Evolutionary conservation across 2,797 vertebrate species (phyloP), one percentile per base, ranked within the genome.

Genomic region (Poeciliopsis turneri): DNA sequence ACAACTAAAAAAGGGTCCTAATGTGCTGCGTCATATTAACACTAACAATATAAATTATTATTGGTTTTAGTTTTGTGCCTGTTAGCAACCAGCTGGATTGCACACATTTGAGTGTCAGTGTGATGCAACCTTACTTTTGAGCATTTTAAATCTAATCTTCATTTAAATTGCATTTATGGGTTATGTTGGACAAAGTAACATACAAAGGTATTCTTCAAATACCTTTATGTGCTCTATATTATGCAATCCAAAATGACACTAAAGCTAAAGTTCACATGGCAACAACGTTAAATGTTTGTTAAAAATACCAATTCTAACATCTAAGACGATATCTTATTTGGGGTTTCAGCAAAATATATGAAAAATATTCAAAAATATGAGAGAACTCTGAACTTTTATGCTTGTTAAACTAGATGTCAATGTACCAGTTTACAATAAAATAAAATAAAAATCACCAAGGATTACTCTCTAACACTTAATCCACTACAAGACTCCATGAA

Each of bases 401-500:
- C 4, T 23, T 33, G 25, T 61, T 45, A 53, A 83, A 68, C 30
- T 33, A n/a, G 20, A 74, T 49, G 4, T 78, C 30, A 72, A 72
- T 16, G 61, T n/a, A 30, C 51, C n/a, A 53, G 6, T 75, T 72
- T 36, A 76, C 9, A 59, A 20, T 28, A 86, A 79, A 36, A 83
- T 15, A 61, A 64, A 85, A 61, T 78, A 43, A 75, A 84, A 10
- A 74, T 43, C 51, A 43, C 51, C 5, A 73, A 25, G 3, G 18
- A 74, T 73, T 10, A 39, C 74, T 70, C 25, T 28, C 23, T 75
- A 30, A 30, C 13, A 68, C 64, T 51, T 47, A 79, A 83, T 74
- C 74, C 28, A 79, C 79, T 75, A 78, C 43, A 64, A 78, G 30
- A 45, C 39, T 13, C 72, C 39, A 1, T 49, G 30, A 82, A 83